Conservation (phyloP, 1,140 invertebrate genomes). For the Potamilus streckersoni region DNA sequence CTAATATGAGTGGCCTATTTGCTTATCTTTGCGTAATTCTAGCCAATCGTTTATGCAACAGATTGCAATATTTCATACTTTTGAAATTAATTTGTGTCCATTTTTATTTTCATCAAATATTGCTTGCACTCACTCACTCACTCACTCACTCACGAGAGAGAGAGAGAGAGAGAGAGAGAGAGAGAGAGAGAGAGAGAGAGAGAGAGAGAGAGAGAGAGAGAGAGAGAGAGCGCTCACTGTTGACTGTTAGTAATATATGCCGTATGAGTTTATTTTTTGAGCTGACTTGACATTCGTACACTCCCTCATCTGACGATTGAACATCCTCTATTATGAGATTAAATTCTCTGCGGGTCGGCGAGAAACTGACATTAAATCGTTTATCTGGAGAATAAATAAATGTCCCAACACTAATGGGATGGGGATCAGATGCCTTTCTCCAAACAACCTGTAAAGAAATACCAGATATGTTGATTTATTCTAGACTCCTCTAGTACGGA, state of each 20-base stretch:
- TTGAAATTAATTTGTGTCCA: too few relatives aligned
- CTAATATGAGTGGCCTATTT: too few relatives aligned
- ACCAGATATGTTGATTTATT: too few relatives aligned
- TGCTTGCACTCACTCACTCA: too few relatives aligned
- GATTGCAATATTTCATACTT: too few relatives aligned
- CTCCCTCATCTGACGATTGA: constrained; percentile 85
- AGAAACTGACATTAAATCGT: constrained; percentile 70
- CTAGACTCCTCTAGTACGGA: background rate
- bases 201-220: too few relatives aligned
- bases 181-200: too few relatives aligned
- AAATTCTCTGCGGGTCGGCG: constrained; percentile 88
- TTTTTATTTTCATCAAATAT: too few relatives aligned
- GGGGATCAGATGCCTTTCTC: constrained; percentile 35
- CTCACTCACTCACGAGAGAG: too few relatives aligned
- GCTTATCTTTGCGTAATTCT: too few relatives aligned
- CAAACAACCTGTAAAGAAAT: constrained; percentile 30
- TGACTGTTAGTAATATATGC: constrained; percentile 40
- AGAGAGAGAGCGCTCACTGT: constrained; percentile 21
- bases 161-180: too few relatives aligned
- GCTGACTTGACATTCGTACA: constrained; percentile 92
- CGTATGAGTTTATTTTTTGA: constrained; percentile 68
- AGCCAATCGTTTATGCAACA: too few relatives aligned
- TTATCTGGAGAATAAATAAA: constrained; percentile 32
- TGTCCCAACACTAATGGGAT: constrained; percentile 29
- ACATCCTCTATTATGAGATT: constrained; percentile 88